phyloP scores from a whole-genome alignment of 2,888 invertebrate species.

The Pachydiplax longipennis region DNA sequence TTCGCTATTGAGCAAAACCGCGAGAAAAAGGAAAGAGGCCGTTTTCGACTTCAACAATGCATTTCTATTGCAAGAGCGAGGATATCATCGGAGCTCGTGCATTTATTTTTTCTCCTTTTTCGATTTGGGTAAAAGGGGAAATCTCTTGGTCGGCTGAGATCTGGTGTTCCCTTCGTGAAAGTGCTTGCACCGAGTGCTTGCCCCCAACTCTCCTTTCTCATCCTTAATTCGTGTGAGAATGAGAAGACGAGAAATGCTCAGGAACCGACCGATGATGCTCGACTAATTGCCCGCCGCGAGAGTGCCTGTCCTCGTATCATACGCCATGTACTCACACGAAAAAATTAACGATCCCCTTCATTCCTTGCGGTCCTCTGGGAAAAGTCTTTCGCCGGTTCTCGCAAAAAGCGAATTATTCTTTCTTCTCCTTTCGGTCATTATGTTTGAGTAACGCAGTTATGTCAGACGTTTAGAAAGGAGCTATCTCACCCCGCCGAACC shows the following conservation, averaged over 20 bases:
- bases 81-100: neutral
- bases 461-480: too few relatives aligned
- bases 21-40: neutral
- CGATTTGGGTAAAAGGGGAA: neutral
- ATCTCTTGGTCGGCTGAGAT: neutral
- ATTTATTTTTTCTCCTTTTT: neutral
- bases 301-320: neutral
- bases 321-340: neutral
- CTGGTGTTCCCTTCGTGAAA: conserved; percentile 9
- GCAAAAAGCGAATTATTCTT: neutral
- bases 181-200: neutral
- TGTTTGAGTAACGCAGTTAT: neutral
- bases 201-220: neutral
- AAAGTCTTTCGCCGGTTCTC: neutral
- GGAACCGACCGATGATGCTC: neutral
- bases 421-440: neutral
- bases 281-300: neutral
- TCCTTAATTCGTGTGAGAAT: conserved; percentile 13
- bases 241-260: neutral
- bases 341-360: neutral
- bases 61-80: neutral
- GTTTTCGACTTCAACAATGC: neutral
- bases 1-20: neutral
- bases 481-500: too few relatives aligned
- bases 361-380: neutral